Evolutionary conservation across 2,113 vertebrate genomes (phyloP).

Genomic region (Numida meleagris): DNA sequence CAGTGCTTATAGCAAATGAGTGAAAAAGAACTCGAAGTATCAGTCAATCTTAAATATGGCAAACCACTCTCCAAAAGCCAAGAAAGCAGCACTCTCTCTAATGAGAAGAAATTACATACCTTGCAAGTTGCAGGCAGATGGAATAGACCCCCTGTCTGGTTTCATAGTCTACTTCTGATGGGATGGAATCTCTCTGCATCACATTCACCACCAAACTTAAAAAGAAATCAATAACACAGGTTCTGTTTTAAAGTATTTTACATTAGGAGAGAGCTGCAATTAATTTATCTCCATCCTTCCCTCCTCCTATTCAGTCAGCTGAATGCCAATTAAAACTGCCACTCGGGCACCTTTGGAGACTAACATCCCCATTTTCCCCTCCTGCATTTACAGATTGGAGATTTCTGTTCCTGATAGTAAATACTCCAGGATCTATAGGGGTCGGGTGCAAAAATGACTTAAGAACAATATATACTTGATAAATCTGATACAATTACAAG

Average conservation of each 20-base stretch:
- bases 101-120: slow-evolving; percentile 75
- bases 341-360: not conserved
- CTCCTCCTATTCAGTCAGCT: not conserved
- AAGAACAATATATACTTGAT: not conserved
- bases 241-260: not conserved
- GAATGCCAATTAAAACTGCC: not conserved
- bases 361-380: not conserved
- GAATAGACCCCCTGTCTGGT: slow-evolving; percentile 98
- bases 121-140: slow-evolving; percentile 96
- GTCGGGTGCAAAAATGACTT: not conserved
- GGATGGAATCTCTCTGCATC: slow-evolving; percentile 98
- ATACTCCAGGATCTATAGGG: not conserved
- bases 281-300: not conserved
- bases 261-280: not conserved
- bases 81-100: not conserved
- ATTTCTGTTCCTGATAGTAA: not conserved
- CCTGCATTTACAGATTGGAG: not conserved
- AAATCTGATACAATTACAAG: not conserved
- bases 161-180: slow-evolving; percentile 97
- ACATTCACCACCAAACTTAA: slow-evolving; percentile 97
- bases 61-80: not conserved
- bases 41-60: not conserved
- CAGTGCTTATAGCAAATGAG: not conserved
- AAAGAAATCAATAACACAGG: slow-evolving; percentile 45
- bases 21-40: not conserved